Percentiles rank a stretch among this genome's conserved stretches.
phyloP scores from a whole-genome alignment of 2,113 vertebrate genomes.

The Dunckerocampus dactyliophorus region DNA sequence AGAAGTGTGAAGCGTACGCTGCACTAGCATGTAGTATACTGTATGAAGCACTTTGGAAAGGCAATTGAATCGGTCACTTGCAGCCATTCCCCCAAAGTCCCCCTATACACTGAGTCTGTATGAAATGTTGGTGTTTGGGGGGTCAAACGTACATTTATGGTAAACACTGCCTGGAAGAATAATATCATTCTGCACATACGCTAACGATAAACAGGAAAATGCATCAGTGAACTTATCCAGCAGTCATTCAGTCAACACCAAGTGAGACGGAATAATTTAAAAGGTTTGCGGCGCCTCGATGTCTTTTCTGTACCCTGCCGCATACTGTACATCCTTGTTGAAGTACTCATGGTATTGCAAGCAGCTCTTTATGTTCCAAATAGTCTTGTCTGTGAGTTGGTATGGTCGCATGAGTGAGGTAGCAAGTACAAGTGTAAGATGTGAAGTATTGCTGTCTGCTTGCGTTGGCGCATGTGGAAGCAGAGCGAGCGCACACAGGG shows the following conservation, averaged over 20 bases:
- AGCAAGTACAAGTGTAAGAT: conserved; percentile 32
- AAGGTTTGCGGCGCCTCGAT: neutral
- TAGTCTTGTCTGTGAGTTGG: neutral
- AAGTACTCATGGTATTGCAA: conserved; percentile 18
- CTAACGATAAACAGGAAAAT: neutral
- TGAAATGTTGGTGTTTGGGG: no score
- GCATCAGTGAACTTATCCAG: neutral
- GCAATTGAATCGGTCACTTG: no score
- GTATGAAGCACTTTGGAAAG: no score
- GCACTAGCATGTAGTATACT: no score
- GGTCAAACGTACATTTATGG: conserved; percentile 7
- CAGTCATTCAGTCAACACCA: conserved; percentile 2
- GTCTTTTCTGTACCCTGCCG: conserved; percentile 1
- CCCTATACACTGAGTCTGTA: no score
- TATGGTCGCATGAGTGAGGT: no score
- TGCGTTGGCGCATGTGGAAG: conserved; percentile 59
- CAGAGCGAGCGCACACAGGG: conserved; percentile 68
- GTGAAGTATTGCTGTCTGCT: conserved; percentile 72
- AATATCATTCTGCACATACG: neutral
- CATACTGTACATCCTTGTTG: conserved; percentile 19
- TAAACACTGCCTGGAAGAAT: neutral
- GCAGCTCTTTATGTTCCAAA: conserved; percentile 30
- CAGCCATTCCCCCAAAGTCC: no score
- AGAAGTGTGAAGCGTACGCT: no score
- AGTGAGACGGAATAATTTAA: neutral